phyloP scores from a whole-genome alignment of 2,113 vertebrate species.

The Pandion haliaetus region DNA sequence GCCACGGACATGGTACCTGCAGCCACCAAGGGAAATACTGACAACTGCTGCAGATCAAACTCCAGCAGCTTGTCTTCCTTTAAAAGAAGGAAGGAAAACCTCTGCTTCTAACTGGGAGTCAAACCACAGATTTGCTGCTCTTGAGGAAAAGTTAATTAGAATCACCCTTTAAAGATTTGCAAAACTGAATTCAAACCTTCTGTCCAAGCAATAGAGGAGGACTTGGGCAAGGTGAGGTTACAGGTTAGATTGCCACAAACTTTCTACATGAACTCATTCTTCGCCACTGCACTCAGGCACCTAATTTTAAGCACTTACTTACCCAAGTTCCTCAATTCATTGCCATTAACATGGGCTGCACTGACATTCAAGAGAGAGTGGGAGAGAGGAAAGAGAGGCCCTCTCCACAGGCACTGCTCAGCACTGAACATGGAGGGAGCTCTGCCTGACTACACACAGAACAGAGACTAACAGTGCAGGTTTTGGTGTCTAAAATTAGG shows the following conservation, averaged over 20 bases:
- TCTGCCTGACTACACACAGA: neutral
- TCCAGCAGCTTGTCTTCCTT: neutral
- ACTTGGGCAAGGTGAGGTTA: neutral
- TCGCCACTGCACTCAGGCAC: neutral
- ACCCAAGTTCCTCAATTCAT: neutral
- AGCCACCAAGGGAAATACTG: neutral
- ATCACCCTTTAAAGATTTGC: neutral
- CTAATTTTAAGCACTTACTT: neutral
- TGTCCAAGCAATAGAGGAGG: neutral
- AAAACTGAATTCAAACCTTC: neutral
- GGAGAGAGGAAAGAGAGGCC: neutral
- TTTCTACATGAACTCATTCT: neutral
- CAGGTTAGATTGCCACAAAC: neutral
- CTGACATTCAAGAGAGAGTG: neutral
- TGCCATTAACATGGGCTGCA: neutral
- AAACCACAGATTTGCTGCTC: neutral
- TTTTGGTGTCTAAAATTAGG: neutral
- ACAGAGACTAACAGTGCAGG: neutral
- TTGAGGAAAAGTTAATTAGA: neutral
- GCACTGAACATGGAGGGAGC: neutral
- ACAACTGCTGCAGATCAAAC: neutral
- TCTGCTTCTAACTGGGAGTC: neutral
- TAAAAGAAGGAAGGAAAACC: neutral
- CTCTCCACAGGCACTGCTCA: neutral
- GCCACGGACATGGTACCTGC: accelerated